Evolutionary conservation across 53 echinoderm and acorn worm species (phyloP).

Genomic region (Actinopyga echinites): DNA sequence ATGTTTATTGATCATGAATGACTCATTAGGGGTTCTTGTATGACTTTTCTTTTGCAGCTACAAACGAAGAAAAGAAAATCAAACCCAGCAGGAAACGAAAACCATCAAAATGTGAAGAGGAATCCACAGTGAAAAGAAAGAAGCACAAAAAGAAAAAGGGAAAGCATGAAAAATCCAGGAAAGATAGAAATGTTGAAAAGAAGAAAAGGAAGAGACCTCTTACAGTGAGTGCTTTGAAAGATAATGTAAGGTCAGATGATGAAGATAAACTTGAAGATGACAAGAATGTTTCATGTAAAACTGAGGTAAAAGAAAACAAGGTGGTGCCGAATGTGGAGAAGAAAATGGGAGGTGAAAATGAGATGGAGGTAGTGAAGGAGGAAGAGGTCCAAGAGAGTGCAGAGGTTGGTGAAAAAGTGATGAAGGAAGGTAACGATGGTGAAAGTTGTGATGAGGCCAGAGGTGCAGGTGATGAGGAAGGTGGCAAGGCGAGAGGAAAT

Average conservation of each 20-base stretch:
- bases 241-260: not conserved
- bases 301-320: not conserved
- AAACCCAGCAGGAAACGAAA: conserved; percentile 2
- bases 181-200: not conserved
- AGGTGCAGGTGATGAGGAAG: not conserved
- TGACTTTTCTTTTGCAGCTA: too few species aligned
- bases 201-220: not conserved
- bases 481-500: not conserved
- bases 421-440: not conserved
- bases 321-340: not conserved
- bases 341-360: not conserved
- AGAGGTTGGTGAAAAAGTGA: not conserved
- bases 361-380: not conserved
- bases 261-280: not conserved
- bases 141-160: conserved; percentile 25
- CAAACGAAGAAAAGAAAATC: not conserved
- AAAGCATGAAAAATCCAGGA: not conserved
- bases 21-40: too few species aligned
- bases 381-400: not conserved
- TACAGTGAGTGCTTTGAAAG: not conserved
- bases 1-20: too few species aligned
- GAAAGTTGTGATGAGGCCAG: not conserved
- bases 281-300: not conserved
- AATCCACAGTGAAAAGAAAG: not conserved
- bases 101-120: not conserved